Evolutionary conservation across 2,113 vertebrate species (phyloP), one percentile per base, ranked within the genome.

Genomic region (Burhinus bistriatus): DNA sequence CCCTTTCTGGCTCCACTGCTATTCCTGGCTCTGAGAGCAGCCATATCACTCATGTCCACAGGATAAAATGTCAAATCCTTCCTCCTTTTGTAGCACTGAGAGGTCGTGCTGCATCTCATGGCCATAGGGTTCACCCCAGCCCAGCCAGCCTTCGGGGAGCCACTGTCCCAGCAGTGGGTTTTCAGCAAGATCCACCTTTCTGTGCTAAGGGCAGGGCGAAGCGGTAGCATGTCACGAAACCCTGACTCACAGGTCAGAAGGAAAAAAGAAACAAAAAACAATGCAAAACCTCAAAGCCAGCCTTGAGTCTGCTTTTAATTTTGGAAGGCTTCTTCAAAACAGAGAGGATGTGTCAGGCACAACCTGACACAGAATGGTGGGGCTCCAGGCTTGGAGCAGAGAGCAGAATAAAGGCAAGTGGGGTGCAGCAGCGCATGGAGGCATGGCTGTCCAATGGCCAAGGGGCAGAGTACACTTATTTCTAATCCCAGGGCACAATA

Each of bases 361-460:
- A 49, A 25, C 25, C 21, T n/a, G 9, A 15, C 0, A 15, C 0
- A 0, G 4, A 25, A 34, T 44, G 22, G 12, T 59, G 16, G 16
- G 29, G 34, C 59, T 79, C 20, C 59, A 73, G 47, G 59, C 38
- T 34, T 62, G 66, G 66, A 19, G 45, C 47, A 22, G n/a, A 40
- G 11, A 12, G 9, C 17, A 29, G 23, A 44, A 45, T 45, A 54
- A 45, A 44, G 9, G 27, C 47, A 61, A 52, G 18, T 29, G 40
- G 19, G 23, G 23, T 47, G 34, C 29, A 62, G 15, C 29, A 47
- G 14, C 34, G 15, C 38, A 15, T 3, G 22, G 14, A 27, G 19
- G 9, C 40, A 80, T 0, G 5, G 57, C 6, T 71, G 22, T 40
- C 13, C 22, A 34, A 7, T 8, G 34, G 38, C 15, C 34, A 49